Percentiles rank a stretch among this genome's conserved stretches.
Evolutionary conservation across 2,113 vertebrate species (phyloP).

Genomic region (Origma solitaria): DNA sequence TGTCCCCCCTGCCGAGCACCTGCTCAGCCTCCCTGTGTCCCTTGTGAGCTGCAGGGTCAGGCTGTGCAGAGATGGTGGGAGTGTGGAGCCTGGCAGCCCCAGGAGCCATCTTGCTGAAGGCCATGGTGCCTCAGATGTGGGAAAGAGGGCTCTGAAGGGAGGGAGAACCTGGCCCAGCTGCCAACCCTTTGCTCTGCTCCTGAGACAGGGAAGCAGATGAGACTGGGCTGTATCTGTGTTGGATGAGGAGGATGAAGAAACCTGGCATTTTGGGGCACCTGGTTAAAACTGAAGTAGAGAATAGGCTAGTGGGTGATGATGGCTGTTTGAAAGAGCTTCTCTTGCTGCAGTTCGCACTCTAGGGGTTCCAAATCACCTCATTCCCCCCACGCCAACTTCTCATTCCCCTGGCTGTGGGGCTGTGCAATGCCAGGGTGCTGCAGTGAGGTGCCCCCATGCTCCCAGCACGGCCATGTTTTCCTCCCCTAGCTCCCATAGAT

Average conservation of each 20-base stretch:
- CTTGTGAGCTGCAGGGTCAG: rapidly evolving
- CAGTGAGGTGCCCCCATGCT: background rate
- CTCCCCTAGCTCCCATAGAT: background rate
- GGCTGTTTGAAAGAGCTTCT: background rate
- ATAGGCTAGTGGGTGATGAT: background rate
- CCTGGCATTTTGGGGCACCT: background rate
- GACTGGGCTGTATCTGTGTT: background rate
- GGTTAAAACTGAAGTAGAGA: background rate
- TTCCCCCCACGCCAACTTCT: background rate
- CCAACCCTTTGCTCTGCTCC: rapidly evolving
- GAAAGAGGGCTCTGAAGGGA: background rate
- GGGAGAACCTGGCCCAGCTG: background rate
- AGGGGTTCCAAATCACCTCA: background rate
- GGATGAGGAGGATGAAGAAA: background rate
- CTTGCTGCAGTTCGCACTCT: background rate
- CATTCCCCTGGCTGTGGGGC: background rate
- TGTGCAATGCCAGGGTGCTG: rapidly evolving
- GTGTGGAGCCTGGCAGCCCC: rapidly evolving
- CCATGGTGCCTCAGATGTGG: rapidly evolving
- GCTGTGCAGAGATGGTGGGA: rapidly evolving
- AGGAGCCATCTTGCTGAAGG: background rate
- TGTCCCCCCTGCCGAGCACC: rapidly evolving
- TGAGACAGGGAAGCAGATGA: background rate
- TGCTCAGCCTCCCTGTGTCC: background rate
- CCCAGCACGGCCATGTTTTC: background rate